Conservation (phyloP, 2,113 vertebrate species). For the Ictidomys tridecemlineatus region DNA sequence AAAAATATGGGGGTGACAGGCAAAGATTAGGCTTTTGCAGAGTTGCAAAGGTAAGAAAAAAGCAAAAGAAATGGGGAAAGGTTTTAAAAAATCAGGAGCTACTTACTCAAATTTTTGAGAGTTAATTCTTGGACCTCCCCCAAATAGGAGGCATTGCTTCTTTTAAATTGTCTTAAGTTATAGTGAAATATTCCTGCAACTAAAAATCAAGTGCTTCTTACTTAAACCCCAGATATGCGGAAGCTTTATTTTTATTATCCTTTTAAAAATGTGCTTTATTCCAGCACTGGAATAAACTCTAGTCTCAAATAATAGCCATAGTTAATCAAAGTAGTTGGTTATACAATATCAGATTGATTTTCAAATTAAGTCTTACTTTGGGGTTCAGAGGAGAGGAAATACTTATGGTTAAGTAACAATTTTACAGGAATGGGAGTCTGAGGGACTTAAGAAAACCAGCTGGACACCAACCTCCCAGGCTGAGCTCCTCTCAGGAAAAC, state of each 20-base stretch:
- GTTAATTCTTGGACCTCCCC: slow-evolving; percentile 37
- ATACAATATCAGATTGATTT: slow-evolving; percentile 69
- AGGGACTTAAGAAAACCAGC: not conserved
- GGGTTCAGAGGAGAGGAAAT: not conserved
- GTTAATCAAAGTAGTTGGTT: slow-evolving; percentile 65
- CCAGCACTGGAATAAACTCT: slow-evolving; percentile 42
- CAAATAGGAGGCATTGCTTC: not conserved
- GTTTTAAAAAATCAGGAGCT: slow-evolving; percentile 13
- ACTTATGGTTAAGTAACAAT: slow-evolving; percentile 39
- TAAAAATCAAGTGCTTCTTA: slow-evolving; percentile 48
- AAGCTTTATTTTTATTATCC: slow-evolving; percentile 53
- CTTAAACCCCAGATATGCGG: not conserved
- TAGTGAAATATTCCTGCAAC: not conserved
- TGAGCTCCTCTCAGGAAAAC: not conserved
- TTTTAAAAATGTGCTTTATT: slow-evolving; percentile 53
- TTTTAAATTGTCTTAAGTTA: not conserved
- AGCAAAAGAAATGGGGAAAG: slow-evolving; percentile 37
- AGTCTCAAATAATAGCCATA: slow-evolving; percentile 14
- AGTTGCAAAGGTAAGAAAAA: slow-evolving; percentile 37
- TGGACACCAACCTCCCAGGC: not conserved
- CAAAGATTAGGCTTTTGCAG: slow-evolving; percentile 55
- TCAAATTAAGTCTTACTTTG: slow-evolving; percentile 47
- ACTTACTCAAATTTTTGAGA: slow-evolving; percentile 57
- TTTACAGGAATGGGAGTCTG: not conserved
- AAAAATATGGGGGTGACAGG: not conserved